Conservation (phyloP, 2,797 vertebrate species). For the Decapterus maruadsi region DNA sequence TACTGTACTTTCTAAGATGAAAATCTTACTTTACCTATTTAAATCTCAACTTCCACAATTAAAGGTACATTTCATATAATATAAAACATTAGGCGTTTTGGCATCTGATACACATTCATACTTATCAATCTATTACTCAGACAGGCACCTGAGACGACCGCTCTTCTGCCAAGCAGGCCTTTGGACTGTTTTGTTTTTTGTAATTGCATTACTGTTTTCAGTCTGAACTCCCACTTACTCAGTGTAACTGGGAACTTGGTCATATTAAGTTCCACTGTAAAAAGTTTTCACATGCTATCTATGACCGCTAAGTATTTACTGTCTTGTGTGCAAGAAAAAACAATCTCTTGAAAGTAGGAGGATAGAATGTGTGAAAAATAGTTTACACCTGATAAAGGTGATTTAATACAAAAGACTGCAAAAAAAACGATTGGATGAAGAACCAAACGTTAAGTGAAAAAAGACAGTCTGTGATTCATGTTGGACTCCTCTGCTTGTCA, state of each 20-base stretch:
- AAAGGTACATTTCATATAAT: constrained; percentile 3
- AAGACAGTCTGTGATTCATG: neutral
- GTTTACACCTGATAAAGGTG: neutral
- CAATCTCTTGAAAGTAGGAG: neutral
- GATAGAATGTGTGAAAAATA: too few species aligned
- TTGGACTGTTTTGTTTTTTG: neutral
- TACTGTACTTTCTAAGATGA: neutral
- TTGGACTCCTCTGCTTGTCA: neutral
- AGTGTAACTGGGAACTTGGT: neutral
- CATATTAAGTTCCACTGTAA: neutral
- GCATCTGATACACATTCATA: neutral
- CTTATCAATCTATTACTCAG: neutral
- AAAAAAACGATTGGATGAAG: neutral
- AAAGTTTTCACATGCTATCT: neutral
- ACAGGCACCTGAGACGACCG: neutral
- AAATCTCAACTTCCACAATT: neutral
- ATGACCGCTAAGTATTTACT: neutral
- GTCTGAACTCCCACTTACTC: neutral
- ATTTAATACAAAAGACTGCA: neutral
- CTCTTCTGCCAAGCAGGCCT: neutral
- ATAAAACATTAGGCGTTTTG: neutral
- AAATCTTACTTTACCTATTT: neutral
- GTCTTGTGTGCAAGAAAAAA: neutral
- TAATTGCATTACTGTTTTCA: neutral
- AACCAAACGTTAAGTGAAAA: neutral